Base-by-base conservation (phyloP, 1,140 invertebrate genomes). In the Macrobrachium nipponense region DNA sequence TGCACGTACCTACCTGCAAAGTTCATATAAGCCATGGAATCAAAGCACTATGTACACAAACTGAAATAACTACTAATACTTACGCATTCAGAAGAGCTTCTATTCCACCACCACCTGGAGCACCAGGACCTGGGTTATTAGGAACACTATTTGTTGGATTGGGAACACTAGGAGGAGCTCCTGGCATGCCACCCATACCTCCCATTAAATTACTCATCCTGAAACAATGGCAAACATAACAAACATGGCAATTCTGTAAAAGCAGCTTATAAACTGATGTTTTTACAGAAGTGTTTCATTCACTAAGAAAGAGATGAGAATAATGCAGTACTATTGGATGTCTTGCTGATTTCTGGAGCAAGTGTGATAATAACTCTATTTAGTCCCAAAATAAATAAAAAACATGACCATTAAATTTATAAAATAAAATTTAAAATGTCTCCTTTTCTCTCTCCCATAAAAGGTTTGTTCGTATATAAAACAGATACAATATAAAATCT, bases 121-220 rank as follows among this genome's bases (percentile, higher is more conserved):
- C 62, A 15, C 0, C 58, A 59, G 76, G 44, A 11, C 17, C 5
- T 20, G 44, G 44, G 15, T 14, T 51, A 7, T 36, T 12, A 73
- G 70, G 17, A 73, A 43, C 59, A 62, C 12, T 36, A 23, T 51
- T 27, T 58, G 61, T 7, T 68, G 73, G 23, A n/a, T 27, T 51
- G n/a, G 59, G 27, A 51, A 75, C 77, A 17, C 73, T 51, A 36
- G 10, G 23, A 23, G 76, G 60, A 12, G 62, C 87, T n/a, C 75
- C 87, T 83, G 82, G 87, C 62, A 73, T 76, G 27, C 84, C 84
- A 62, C 82, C 86, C 68, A 86, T 88, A 83, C 87, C 87, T 17
- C 88, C 87, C 90, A 93, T 92, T 70, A 92, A 89, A 66, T 90
- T 90, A 44, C 90, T 89, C 91, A 92, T 91, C 84, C 84, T 86